phyloP scores from a whole-genome alignment of 2,797 vertebrate species.

The Notolabrus celidotus region DNA sequence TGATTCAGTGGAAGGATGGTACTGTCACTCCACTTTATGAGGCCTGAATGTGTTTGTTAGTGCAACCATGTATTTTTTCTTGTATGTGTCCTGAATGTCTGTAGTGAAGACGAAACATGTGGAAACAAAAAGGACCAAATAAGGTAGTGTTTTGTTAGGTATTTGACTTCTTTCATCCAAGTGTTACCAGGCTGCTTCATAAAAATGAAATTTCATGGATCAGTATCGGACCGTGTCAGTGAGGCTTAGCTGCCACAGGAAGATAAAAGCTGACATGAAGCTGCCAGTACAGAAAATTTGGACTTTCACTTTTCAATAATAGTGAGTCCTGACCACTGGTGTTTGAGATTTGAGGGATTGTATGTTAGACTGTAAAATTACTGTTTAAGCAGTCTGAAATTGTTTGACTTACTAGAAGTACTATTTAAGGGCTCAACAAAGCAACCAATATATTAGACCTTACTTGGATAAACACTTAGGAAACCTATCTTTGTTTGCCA shows the following conservation, averaged over 20 bases:
- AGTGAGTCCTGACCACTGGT: slow-evolving; percentile 5
- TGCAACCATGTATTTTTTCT: background rate
- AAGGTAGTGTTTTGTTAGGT: slow-evolving; percentile 2
- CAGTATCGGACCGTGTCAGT: background rate
- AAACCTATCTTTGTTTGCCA: slow-evolving; percentile 31
- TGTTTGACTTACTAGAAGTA: slow-evolving; percentile 23
- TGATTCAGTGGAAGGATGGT: slow-evolving; percentile 92
- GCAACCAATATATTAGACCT: slow-evolving; percentile 9
- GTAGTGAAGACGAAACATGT: background rate
- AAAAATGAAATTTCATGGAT: slow-evolving; percentile 11
- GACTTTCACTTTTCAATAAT: slow-evolving; percentile 24
- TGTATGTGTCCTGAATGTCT: background rate
- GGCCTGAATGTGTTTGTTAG: slow-evolving; percentile 39
- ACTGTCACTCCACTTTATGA: slow-evolving; percentile 90
- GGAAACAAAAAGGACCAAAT: background rate
- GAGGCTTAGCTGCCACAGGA: slow-evolving; percentile 4
- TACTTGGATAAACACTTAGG: slow-evolving; percentile 23
- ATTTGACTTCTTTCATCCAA: slow-evolving; percentile 6
- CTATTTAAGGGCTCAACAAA: slow-evolving; percentile 24
- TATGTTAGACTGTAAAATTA: slow-evolving; percentile 2
- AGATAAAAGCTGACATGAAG: slow-evolving; percentile 35
- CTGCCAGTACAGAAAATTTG: slow-evolving; percentile 18
- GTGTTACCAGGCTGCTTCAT: slow-evolving; percentile 4
- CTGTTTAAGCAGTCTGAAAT: slow-evolving; percentile 2
- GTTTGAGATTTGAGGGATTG: slow-evolving; percentile 17